Evolutionary conservation across 1,140 invertebrate genomes (phyloP), one percentile per base, ranked within the genome.

Genomic region (Hetaerina americana): DNA sequence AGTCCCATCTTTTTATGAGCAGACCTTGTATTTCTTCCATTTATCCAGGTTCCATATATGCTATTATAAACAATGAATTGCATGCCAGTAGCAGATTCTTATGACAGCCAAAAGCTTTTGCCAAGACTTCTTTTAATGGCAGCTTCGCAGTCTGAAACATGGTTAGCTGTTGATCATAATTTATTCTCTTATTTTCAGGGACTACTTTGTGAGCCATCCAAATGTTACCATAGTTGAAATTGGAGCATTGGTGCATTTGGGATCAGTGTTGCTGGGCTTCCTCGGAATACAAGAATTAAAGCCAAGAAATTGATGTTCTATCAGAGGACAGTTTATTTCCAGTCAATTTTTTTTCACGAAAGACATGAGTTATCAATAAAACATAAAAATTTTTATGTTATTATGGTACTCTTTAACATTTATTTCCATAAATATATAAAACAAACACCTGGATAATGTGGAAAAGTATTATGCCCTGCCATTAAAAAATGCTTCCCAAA

Each of bases 361-460:
- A n/a, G n/a, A n/a, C n/a, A n/a, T n/a, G n/a, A n/a, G n/a, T n/a
- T n/a, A n/a, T n/a, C n/a, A n/a, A n/a, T n/a, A n/a, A n/a, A n/a
- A n/a, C n/a, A n/a, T n/a, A n/a, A n/a, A 12, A 57, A 10, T 57
- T 2, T 57, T 57, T 57, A 57, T 57, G 15, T 57, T 57, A 57
- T 57, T 57, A 57, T 57, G 15, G 15, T 57, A 57, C 22, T 57
- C 40, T n/a, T n/a, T n/a, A 57, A 57, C 40, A 57, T 57, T 57
- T 57, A 57, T 57, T 57, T 57, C 40, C 40, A 57, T 57, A 57
- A 57, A 57, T 57, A 57, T 57, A 57, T 57, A 57, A 57, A 57
- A 57, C 22, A 57, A 57, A 57, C 40, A 57, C 40, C 40, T 57
- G 40, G 40, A 57, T 57, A 57, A 57, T 57, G 22, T 57, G 40